Evolutionary conservation across 2,797 vertebrate genomes (phyloP), one percentile per base, ranked within the genome.

Genomic region (Coccyzus lansbergi): DNA sequence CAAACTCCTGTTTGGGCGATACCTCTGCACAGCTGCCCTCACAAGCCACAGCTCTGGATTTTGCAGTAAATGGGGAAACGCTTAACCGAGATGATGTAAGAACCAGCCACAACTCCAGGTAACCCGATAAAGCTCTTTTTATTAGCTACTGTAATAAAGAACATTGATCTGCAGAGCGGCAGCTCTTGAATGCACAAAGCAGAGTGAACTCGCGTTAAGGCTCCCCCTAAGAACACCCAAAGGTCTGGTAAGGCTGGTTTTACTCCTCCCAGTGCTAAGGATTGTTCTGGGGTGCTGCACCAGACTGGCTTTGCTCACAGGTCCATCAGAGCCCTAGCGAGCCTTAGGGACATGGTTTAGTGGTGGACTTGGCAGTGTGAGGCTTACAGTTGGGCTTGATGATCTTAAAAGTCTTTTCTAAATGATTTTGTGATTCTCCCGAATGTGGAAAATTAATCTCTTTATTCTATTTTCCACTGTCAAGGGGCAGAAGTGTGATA

Each of bases 111-210:
- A 53, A 72, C 84, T 77, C 69, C 58, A 63, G 58, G 93, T 92
- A 94, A 95, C 86, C 55, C 49, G 87, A 96, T 86, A 83, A 93
- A 95, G 82, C 82, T 79, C 92, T 71, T 78, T 92, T 89, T 88
- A 93, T 77, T 88, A 86, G 79, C 49, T 19, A 21, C 87, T 79
- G 91, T 83, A 96, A 95, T 62, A 58, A 95, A 94, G 82, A 95
- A 25, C 85, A 46, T 83, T 93, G 93, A 95, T 95, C 72, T 70
- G 52, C 21, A 62, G 59, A 59, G 52, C 31, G 14, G 38, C 8
- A 12, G 78, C 83, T 68, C 87, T 15, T 18, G 58, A 88, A 53
- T 4, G 10, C 62, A 79, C 42, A 84, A 49, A 92, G 68, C 64
- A 44, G 72, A 75, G 44, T 5, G 65, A 59, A n/a, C 77, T 92